Evolutionary conservation across 2,113 vertebrate genomes (phyloP), one percentile per base, ranked within the genome.

Genomic region (Melanostigma gelatinosum): DNA sequence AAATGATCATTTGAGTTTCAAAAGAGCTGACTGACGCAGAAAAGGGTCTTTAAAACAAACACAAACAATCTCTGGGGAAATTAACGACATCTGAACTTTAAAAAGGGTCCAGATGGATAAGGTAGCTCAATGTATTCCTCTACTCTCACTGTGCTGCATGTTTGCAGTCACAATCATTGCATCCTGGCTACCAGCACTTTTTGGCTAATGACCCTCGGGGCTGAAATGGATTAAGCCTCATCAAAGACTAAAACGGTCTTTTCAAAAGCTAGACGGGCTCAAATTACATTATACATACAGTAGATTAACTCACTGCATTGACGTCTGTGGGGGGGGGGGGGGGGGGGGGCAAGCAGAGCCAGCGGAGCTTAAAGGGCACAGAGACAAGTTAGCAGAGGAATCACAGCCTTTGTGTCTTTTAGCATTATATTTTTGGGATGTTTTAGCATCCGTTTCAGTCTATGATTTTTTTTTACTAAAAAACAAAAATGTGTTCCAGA

Each of bases 231-330:
- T 82, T 72, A 65, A 46, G 22, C 52, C 16, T 36, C 7, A 32
- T 76, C 72, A 72, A 52, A 80, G 74, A 61, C 38, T 80, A 34
- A 83, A 77, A 71, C 40, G 27, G n/a, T 66, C 8, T 66, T 87
- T 85, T 36, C 29, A 55, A 48, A 64, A 75, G 44, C 44, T 10
- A 48, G 27, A 54, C 70, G 55, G 57, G 44, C 70, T 75, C 18
- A 40, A 64, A 42, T 27, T 55, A 63, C 50, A 72, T 75, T 83
- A 63, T 27, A 63, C 22, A 67, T 50, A 38, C 54, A 62, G 52
- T 32, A 40, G 58, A 82, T 80, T 65, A 46, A 79, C 77, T 75
- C 55, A 54, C 54, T 50, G 61, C 62, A 50, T 29, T 29, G 65
- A 77, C 58, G 62, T 77, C 34, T 22, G 38, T 54, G 38, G 18